phyloP scores from a whole-genome alignment of 2,888 invertebrate species.

The Mythimna loreyi region DNA sequence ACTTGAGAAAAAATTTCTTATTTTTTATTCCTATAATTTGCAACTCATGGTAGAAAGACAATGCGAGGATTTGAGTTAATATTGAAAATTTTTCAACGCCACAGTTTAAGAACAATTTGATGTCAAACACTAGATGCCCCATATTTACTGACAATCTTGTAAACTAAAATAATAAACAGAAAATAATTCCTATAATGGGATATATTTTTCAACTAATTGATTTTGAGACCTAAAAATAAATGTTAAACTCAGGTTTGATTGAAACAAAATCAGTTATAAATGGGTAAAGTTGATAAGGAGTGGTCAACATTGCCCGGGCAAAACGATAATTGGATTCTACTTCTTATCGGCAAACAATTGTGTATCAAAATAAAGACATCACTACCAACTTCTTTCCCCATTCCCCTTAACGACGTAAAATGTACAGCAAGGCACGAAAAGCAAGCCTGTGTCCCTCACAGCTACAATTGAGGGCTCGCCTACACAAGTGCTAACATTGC shows the following conservation, averaged over 20 bases:
- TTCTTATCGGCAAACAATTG: constrained; percentile 6
- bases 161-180: constrained; percentile 24
- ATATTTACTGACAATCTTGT: constrained; percentile 16
- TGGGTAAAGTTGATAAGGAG: constrained; percentile 40
- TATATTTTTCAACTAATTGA: constrained; percentile 8
- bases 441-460: constrained; percentile 23
- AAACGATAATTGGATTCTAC: background rate
- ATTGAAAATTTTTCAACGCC: constrained; percentile 37
- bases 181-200: background rate
- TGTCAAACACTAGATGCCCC: constrained; percentile 30
- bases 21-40: background rate
- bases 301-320: constrained; percentile 21
- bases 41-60: background rate
- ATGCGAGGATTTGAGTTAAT: constrained; percentile 23
- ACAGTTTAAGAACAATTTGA: constrained; percentile 35
- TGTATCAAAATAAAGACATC: constrained; percentile 24
- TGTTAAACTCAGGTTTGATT: constrained; percentile 45
- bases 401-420: constrained; percentile 2
- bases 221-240: constrained; percentile 50
- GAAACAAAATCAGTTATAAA: constrained; percentile 53
- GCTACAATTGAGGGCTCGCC: constrained; percentile 9
- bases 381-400: background rate
- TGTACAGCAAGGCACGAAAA: constrained; percentile 55
- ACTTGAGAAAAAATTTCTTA: background rate
- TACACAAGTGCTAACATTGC: constrained; percentile 21